Evolutionary conservation across 2,113 vertebrate species (phyloP), one percentile per base, ranked within the genome.

Genomic region (Alethe diademata): DNA sequence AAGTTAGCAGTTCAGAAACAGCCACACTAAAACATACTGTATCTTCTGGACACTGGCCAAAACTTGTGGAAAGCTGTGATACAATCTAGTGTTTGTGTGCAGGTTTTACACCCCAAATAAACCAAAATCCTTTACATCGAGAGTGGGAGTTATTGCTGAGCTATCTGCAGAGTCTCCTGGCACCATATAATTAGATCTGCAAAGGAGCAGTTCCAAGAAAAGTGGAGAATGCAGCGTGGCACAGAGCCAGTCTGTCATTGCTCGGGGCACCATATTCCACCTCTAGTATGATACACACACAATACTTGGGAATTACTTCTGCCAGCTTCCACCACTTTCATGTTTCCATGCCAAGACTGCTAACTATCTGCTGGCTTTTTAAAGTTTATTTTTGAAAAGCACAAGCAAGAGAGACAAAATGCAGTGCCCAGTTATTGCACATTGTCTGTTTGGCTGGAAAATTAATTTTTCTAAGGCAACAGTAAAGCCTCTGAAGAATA

Each of bases 181-280:
- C 92, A 92, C 76, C 1, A 5, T 53, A 71, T 83, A 96, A 96
- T 92, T 67, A 92, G 86, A 83, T 90, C 69, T 86, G 88, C 88
- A 93, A 92, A 89, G 92, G 73, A 95, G 76, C 83, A 81, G 56
- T 90, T 95, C 92, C 94, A 92, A 92, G 86, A 71, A 67, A 88
- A 94, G 79, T 36, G 45, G 83, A 78, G 92, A 92, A 93, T 10
- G 73, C 83, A 88, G 72, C 11, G 0, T 84, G 94, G 95, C 86
- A 0, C 35, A 1, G 45, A 74, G 93, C 94, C 88, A 97, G 90
- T 0, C 86, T 91, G 80, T 89, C 90, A 85, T 50, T 24, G 94
- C 94, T 86, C 86, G 65, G 93, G 89, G 91, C 91, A 89, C 94
- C 93, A 25, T 35, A 91, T 89, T 85, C 90, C 7, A 54, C 53